Base-by-base conservation (phyloP, 2,888 invertebrate species). In the Euproctis similis region DNA sequence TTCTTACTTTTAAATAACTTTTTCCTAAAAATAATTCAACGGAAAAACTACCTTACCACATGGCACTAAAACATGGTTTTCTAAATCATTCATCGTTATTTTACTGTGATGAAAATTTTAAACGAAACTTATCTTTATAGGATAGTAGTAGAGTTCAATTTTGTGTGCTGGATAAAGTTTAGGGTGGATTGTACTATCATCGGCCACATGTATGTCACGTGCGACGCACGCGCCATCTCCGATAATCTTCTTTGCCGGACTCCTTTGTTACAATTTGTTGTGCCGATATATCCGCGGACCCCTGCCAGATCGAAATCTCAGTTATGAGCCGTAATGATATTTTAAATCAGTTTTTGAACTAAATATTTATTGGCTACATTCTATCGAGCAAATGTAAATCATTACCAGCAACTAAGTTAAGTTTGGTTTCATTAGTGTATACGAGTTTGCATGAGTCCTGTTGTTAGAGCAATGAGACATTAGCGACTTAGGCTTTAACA, bases 211-310 rank as follows among this genome's bases (percentile, higher is more conserved):
- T 66, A 40, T 33, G 72, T 59, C 84, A 77, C 82, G 81, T 76
- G 84, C 54, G 48, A 28, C 70, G 42, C 84, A 78, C 81, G 82
- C 67, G 82, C 59, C 73, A 58, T 60, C 65, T 65, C 53, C 68
- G 73, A 80, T 84, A 84, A 84, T 82, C 84, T 81, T 67, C 80
- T 82, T 81, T 81, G 54, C 62, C 63, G 67, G 65, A 64, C 59
- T 70, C 71, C 71, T 82, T 82, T 84, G 82, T 82, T 80, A 74
- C 78, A 81, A 81, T 80, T 82, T 81, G 81, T 77, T 74, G 67
- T 53, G 56, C 67, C 69, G 59, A 75, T 69, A 63, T 60, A 61
- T 62, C 50, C 58, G 53, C 50, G n/a, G 45, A 41, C 56, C 61
- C 74, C 69, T 64, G 61, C 59, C 65, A 69, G 81, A 84, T 81